phyloP scores from a whole-genome alignment of 2,113 vertebrate genomes.

The Neofelis nebulosa region DNA sequence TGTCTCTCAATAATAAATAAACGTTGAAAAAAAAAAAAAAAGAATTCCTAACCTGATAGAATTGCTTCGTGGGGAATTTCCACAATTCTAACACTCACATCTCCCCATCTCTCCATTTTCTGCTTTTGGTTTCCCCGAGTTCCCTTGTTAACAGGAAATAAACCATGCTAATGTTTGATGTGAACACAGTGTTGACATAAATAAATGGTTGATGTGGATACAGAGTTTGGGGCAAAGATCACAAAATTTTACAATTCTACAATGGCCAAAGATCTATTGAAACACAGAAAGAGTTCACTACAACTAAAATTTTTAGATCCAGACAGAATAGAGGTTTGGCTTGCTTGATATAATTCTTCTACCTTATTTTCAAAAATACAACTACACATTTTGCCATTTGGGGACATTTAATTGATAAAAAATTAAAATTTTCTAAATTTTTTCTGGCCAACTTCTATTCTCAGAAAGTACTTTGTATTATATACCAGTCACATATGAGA shows the following conservation, averaged over 20 bases:
- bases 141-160: neutral
- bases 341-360: neutral
- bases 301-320: neutral
- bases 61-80: neutral
- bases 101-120: neutral
- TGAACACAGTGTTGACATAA: neutral
- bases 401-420: slow-evolving; percentile 33
- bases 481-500: slow-evolving; percentile 47
- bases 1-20: too few species aligned
- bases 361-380: neutral
- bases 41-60: neutral
- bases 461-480: slow-evolving; percentile 38
- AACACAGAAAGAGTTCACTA: neutral
- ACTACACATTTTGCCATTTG: neutral
- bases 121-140: neutral
- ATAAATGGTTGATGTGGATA: neutral
- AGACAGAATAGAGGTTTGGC: neutral
- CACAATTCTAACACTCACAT: neutral
- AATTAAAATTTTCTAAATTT: slow-evolving; percentile 44
- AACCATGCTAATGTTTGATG: neutral
- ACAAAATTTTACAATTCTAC: neutral
- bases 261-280: neutral
- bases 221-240: neutral
- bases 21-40: neutral
- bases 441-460: neutral